A percentile compares a stretch with the other conserved stretches of the same genome.
phyloP scores from a whole-genome alignment of 2,797 vertebrate species.

The Danio kyathit region DNA sequence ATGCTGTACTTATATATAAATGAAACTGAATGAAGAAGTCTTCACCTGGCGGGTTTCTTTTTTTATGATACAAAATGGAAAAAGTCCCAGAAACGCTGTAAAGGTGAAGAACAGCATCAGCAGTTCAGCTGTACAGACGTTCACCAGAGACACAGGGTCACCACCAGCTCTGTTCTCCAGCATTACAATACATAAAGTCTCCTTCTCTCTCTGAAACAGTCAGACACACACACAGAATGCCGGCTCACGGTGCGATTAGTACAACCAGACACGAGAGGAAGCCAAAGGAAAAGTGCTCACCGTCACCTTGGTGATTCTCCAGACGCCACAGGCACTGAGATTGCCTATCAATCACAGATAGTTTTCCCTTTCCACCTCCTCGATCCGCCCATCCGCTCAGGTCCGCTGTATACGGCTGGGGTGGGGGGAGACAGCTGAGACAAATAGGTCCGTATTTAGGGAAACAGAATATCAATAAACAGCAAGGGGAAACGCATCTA shows the following conservation, averaged over 20 bases:
- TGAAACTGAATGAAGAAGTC: background rate
- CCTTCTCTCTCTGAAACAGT: background rate
- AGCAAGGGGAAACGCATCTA: slow-evolving; percentile 63
- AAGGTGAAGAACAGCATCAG: background rate
- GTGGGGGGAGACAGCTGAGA: slow-evolving; percentile 67
- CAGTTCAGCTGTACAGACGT: background rate
- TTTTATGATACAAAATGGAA: background rate
- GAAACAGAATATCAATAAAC: slow-evolving; percentile 80
- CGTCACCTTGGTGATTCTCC: slow-evolving; percentile 39
- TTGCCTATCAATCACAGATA: slow-evolving; percentile 69
- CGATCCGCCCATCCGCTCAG: slow-evolving; percentile 1
- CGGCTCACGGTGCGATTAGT: slow-evolving; percentile 39
- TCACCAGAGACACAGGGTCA: background rate
- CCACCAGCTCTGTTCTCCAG: background rate
- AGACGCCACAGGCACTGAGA: slow-evolving; percentile 64
- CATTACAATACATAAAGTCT: slow-evolving; percentile 1
- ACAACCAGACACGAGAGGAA: slow-evolving; percentile 1
- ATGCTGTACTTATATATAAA: background rate
- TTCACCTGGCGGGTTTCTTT: background rate
- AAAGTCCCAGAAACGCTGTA: background rate
- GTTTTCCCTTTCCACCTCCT: slow-evolving; percentile 42
- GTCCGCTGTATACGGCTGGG: slow-evolving; percentile 10
- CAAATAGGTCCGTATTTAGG: slow-evolving; percentile 75
- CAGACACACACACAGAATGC: slow-evolving; percentile 2
- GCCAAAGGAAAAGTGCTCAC: slow-evolving; percentile 32